Conservation (phyloP, 2,888 invertebrate genomes). For the Xanthorhoe spadicearia region DNA sequence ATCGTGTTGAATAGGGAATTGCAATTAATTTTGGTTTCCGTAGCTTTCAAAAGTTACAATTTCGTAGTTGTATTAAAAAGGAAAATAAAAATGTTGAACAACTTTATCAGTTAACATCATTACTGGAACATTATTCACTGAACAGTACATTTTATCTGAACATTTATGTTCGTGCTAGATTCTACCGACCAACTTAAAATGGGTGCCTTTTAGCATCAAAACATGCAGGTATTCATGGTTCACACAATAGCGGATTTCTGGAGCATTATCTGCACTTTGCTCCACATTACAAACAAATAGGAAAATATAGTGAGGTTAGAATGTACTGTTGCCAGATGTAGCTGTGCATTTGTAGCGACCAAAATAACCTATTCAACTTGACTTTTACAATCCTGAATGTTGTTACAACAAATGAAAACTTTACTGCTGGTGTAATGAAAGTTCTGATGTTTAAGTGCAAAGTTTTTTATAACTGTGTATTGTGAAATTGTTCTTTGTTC, state of each 20-base stretch:
- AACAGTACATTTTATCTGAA: constrained; percentile 14
- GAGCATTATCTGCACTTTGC: constrained; percentile 41
- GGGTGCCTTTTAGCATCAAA: constrained; percentile 29
- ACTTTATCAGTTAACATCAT: background rate
- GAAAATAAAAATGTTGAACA: background rate
- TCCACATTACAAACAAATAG: constrained; percentile 39
- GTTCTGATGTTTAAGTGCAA: background rate
- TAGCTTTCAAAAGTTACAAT: background rate
- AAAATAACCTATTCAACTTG: background rate
- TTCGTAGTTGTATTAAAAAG: background rate
- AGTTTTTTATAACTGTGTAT: background rate
- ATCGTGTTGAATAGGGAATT: background rate
- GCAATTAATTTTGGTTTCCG: background rate
- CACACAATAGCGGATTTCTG: constrained; percentile 39
- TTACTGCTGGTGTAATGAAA: background rate
- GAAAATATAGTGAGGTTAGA: constrained; percentile 35
- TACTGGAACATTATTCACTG: background rate
- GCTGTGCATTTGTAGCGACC: constrained; percentile 13
- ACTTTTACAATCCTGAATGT: background rate
- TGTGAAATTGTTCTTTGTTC: too few relatives aligned
- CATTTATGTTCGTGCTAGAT: constrained; percentile 22
- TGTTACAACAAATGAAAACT: background rate
- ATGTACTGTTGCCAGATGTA: constrained; percentile 13
- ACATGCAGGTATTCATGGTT: constrained; percentile 32
- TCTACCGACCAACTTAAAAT: constrained; percentile 21